Conservation (phyloP, 2,888 invertebrate species). For the Hydropsyche betteni region DNA sequence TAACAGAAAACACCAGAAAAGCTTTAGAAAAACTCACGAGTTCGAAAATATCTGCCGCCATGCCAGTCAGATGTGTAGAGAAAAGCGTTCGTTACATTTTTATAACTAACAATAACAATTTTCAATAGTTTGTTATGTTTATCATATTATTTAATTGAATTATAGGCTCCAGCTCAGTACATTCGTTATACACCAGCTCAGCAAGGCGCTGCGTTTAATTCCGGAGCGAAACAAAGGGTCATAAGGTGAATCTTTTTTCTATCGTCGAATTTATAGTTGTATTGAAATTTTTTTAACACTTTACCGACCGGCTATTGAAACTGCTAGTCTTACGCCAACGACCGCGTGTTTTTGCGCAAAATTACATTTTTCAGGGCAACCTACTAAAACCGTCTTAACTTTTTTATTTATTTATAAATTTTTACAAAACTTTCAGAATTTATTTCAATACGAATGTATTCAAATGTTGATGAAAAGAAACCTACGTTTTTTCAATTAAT, state of each 20-base stretch:
- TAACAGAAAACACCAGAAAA: constrained; percentile 87
- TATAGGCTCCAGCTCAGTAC: constrained; percentile 90
- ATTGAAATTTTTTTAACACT: no score
- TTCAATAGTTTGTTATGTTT: neutral
- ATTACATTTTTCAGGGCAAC: no score
- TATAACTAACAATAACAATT: neutral
- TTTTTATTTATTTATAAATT: no score
- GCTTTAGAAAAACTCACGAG: constrained; percentile 91
- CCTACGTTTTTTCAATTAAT: no score
- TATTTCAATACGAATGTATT: no score
- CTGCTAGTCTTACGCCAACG: no score
- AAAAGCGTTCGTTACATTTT: constrained; percentile 71
- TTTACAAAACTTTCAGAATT: no score
- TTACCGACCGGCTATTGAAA: no score
- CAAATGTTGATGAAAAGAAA: no score
- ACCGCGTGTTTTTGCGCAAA: no score
- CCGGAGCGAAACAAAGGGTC: constrained; percentile 96
- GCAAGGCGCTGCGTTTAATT: constrained; percentile 93
- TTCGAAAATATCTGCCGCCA: constrained; percentile 91
- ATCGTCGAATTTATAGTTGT: neutral
- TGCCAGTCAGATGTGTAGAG: constrained; percentile 96
- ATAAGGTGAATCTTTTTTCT: constrained; percentile 80
- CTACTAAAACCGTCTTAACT: no score
- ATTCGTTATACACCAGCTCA: constrained; percentile 98
- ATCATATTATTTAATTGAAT: constrained; percentile 40